Conservation (phyloP, 1,140 invertebrate genomes). For the Delia radicum region DNA sequence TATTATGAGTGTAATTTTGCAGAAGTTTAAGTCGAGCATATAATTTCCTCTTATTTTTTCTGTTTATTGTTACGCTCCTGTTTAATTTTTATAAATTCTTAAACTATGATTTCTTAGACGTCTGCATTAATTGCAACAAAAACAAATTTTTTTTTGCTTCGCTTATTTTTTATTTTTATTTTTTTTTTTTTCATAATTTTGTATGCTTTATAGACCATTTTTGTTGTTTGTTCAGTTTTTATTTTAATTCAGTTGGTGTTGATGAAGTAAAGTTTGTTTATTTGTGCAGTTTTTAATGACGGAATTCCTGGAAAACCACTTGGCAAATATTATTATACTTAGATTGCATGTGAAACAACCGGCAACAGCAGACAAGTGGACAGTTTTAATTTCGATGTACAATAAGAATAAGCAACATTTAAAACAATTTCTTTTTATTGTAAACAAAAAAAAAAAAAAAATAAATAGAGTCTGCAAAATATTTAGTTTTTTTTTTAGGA, state of each 20-base stretch:
- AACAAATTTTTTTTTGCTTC: background rate
- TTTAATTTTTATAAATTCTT: background rate
- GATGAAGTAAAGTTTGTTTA: background rate
- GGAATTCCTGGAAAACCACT: constrained; percentile 28
- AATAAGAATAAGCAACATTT: background rate
- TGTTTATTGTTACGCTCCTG: background rate
- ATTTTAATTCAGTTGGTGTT: background rate
- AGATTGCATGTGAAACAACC: background rate
- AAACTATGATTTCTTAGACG: background rate
- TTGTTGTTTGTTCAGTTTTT: background rate
- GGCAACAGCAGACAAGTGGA: background rate
- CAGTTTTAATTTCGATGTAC: background rate
- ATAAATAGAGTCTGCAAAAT: no score
- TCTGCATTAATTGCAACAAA: background rate
- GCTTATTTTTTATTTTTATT: no score
- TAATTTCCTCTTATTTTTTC: no score
- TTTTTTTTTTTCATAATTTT: background rate
- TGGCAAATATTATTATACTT: constrained; percentile 25
- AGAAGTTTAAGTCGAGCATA: no score
- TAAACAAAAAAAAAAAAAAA: no score
- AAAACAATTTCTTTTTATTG: no score
- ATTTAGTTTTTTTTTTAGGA: background rate
- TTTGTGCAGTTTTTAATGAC: constrained; percentile 26
- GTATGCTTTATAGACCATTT: background rate
- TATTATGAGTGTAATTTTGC: no score